Evolutionary conservation across 1,140 invertebrate species (phyloP).

Genomic region (Drosophila dunni): DNA sequence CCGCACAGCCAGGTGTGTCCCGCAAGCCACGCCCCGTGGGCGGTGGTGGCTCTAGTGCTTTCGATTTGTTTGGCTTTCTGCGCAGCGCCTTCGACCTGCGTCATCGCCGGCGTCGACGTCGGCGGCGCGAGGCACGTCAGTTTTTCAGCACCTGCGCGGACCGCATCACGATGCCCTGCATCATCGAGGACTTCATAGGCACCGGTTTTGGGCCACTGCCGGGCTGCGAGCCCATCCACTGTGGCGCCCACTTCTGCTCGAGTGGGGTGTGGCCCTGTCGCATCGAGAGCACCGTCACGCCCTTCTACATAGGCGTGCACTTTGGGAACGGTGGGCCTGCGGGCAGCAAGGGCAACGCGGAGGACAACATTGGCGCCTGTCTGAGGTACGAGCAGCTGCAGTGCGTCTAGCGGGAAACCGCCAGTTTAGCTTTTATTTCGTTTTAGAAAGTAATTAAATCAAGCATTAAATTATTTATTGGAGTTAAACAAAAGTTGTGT

Average conservation of each 20-base stretch:
- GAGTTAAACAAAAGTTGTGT: background rate
- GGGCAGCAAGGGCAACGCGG: slow-evolving; percentile 87
- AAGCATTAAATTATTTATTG: slow-evolving; percentile 2
- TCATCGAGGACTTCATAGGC: slow-evolving; percentile 92
- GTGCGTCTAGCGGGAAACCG: slow-evolving; percentile 85
- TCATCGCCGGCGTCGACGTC: slow-evolving; percentile 53
- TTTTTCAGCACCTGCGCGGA: slow-evolving; percentile 87
- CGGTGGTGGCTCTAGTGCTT: slow-evolving; percentile 18
- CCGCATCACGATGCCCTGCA: slow-evolving; percentile 91
- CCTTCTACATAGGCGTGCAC: slow-evolving; percentile 91
- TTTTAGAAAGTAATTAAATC: slow-evolving; percentile 25
- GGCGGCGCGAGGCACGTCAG: slow-evolving; percentile 65
- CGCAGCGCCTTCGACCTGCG: slow-evolving; percentile 53
- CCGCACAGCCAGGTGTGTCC: slow-evolving; percentile 48
- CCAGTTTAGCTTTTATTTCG: slow-evolving; percentile 10
- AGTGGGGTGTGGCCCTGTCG: slow-evolving; percentile 87
- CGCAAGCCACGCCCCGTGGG: slow-evolving; percentile 65
- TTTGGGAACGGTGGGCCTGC: slow-evolving; percentile 88
- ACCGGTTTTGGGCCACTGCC: slow-evolving; percentile 85
- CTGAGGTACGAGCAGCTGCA: slow-evolving; percentile 89
- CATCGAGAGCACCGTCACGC: slow-evolving; percentile 90
- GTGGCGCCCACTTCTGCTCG: slow-evolving; percentile 89
- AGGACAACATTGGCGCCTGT: slow-evolving; percentile 92
- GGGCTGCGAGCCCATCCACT: slow-evolving; percentile 88
- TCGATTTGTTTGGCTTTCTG: slow-evolving; percentile 66